A percentile compares a stretch with the other conserved stretches of the same genome.
phyloP scores from a whole-genome alignment of 2,113 vertebrate genomes.

The Cochlearius cochlearius region DNA sequence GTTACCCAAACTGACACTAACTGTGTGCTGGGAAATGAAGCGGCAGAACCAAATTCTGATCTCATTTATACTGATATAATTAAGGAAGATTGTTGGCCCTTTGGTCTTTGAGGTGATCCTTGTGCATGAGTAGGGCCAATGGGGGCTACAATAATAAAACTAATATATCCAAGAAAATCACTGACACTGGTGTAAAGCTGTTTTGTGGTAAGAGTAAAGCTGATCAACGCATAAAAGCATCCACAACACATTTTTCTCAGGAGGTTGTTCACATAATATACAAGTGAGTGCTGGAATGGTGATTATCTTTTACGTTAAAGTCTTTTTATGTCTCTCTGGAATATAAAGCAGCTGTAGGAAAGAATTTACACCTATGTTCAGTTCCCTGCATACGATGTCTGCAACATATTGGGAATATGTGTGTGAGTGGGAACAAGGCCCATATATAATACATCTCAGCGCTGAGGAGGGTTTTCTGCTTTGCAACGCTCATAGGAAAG shows the following conservation, averaged over 20 bases:
- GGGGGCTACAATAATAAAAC: background rate
- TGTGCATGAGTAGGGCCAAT: background rate
- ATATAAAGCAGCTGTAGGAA: constrained; percentile 12
- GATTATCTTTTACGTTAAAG: constrained; percentile 14
- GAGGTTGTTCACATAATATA: background rate
- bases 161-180: constrained; percentile 3
- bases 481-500: background rate
- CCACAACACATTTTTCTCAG: background rate
- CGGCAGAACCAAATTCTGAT: constrained; percentile 5
- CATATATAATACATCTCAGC: background rate
- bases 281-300: background rate
- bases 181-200: background rate
- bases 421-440: background rate
- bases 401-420: background rate
- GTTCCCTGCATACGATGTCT: background rate
- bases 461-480: background rate
- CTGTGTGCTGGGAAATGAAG: constrained; percentile 4
- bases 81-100: background rate
- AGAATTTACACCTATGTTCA: background rate
- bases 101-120: constrained; percentile 7
- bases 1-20: constrained; percentile 25
- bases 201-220: background rate
- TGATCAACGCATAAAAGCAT: constrained; percentile 3
- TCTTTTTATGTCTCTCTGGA: background rate
- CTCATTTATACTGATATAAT: constrained; percentile 28